A percentile compares a stretch with the other conserved stretches of the same genome.
Conservation (phyloP, 1,140 invertebrate genomes). For the Hyles vespertilio region DNA sequence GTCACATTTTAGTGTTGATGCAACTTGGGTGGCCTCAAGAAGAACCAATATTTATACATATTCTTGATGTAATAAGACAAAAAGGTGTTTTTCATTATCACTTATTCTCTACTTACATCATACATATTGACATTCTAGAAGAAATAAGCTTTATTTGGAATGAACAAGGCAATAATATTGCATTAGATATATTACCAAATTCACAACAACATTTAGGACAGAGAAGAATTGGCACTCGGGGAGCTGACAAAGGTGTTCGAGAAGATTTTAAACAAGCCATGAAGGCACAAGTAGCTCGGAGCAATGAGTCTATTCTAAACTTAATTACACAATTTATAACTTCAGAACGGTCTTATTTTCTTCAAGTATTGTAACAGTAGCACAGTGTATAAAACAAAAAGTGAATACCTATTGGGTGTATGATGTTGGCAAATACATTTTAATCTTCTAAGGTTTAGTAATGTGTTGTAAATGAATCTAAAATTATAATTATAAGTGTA, state of each 20-base stretch:
- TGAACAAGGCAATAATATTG: slow-evolving; percentile 84
- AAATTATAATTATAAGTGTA: no score
- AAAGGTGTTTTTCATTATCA: slow-evolving; percentile 88
- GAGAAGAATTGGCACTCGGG: slow-evolving; percentile 90
- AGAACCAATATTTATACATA: slow-evolving; percentile 80
- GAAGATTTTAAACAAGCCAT: slow-evolving; percentile 94
- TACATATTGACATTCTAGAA: slow-evolving; percentile 93
- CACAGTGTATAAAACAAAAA: background rate
- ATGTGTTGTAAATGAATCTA: no score
- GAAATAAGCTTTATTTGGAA: slow-evolving; percentile 92
- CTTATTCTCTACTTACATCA: slow-evolving; percentile 86
- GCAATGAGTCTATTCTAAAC: slow-evolving; percentile 86
- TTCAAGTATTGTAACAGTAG: slow-evolving; percentile 36
- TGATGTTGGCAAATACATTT: no score
- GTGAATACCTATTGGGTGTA: no score
- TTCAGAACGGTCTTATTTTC: slow-evolving; percentile 82
- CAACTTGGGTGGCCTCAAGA: slow-evolving; percentile 94
- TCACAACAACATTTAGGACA: slow-evolving; percentile 78
- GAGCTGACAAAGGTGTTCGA: slow-evolving; percentile 93
- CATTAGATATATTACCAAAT: slow-evolving; percentile 82
- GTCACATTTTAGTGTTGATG: slow-evolving; percentile 90
- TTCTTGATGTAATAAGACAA: slow-evolving; percentile 85
- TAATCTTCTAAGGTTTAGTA: no score
- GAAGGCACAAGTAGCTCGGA: slow-evolving; percentile 87
- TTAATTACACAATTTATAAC: slow-evolving; percentile 87